Base-by-base conservation (phyloP, 1,140 invertebrate genomes). In the Telenomus remus region DNA sequence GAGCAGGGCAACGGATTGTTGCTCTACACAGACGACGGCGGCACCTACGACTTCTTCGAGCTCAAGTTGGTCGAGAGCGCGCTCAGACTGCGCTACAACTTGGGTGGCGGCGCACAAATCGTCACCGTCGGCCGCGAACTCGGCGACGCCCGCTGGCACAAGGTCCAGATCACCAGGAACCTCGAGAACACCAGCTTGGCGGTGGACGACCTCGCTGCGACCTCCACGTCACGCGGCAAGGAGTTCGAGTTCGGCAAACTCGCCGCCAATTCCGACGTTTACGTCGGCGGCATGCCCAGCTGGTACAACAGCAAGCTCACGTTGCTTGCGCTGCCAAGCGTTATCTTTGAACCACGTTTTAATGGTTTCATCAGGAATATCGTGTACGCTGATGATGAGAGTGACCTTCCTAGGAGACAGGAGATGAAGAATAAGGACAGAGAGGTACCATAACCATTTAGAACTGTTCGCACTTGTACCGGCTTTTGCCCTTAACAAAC, bases 21-120 rank as follows among this genome's bases (percentile, higher is more conserved):
- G 12, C 89, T 98, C 43, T 98, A 98, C 86, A 97, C 96, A 0
- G 96, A 98, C 84, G 97, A 98, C 84, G 96, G 96, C 4, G 95
- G 95, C 9, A 95, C 94, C 12, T 95, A 96, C 80, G 96, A 98
- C 85, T 99, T 98, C 88, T 96, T 98, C 85, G 96, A 98, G 87
- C 86, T 98, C 50, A 98, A 97, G 83, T 89, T 99, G 11, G 95
- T 98, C 4, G 95, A 97, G 82, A 95, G 96, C 14, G 92, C 93
- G 0, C 88, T 98, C n/a, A 89, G 96, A 49, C 85, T 98, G 71
- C 89, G 96, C 69, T 96, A 96, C 86, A 96, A 97, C 86, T 89
- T 96, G 53, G 94, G 95, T 7, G 93, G 94, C 27, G 94, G 95
- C 0, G 94, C 95, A 6, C 94, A 96, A 84, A 95, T 97, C 57